Percentiles rank a stretch among this genome's conserved stretches.
Evolutionary conservation across 2,888 invertebrate species (phyloP).

Genomic region (Orthosia gracilis): DNA sequence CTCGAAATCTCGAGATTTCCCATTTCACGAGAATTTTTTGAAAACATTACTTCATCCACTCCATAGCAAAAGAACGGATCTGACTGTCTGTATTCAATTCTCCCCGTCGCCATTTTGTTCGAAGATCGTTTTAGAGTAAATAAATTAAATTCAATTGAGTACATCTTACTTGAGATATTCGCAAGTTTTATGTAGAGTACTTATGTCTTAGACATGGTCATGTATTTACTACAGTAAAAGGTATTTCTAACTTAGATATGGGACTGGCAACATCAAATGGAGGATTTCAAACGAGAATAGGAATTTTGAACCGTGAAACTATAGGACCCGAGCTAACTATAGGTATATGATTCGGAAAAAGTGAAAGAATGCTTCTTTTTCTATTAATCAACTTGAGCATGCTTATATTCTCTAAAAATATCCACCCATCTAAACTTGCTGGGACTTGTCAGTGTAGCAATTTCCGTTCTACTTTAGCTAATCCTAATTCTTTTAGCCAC

Average conservation of each 20-base stretch:
- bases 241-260: constrained; percentile 19
- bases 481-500: neutral
- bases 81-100: too few relatives aligned
- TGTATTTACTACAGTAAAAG: constrained; percentile 33
- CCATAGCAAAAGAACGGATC: too few relatives aligned
- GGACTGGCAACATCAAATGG: constrained; percentile 18
- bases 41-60: too few relatives aligned
- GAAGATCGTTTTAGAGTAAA: neutral
- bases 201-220: constrained; percentile 15
- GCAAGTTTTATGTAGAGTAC: constrained; percentile 40
- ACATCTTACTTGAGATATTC: constrained; percentile 23
- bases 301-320: constrained; percentile 5
- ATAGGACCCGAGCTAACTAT: neutral
- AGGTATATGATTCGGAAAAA: neutral
- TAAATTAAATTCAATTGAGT: constrained; percentile 18
- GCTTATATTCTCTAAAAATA: neutral
- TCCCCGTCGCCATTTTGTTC: neutral
- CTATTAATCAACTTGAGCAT: neutral
- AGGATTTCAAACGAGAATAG: neutral
- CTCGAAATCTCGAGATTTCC: neutral
- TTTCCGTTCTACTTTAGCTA: neutral
- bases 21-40: neutral
- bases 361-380: neutral
- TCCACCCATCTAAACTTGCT: neutral
- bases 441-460: neutral